phyloP scores from a whole-genome alignment of 2,888 invertebrate genomes.

The Villa cingulata region DNA sequence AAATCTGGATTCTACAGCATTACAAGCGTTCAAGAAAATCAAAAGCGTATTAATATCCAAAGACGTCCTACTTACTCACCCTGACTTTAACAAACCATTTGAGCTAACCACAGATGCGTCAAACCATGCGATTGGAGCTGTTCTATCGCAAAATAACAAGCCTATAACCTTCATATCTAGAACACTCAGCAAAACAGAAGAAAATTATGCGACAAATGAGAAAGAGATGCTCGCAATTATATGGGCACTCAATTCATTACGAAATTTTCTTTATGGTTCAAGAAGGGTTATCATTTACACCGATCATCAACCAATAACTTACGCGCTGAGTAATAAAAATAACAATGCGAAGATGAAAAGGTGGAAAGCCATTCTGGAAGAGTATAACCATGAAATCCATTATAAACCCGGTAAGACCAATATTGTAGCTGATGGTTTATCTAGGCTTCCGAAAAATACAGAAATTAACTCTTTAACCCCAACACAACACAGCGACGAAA shows the following conservation, averaged over 20 bases:
- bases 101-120: constrained; percentile 9
- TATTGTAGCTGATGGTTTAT: no score
- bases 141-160: neutral
- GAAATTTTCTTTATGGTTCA: constrained; percentile 10
- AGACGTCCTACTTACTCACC: neutral
- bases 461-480: constrained; percentile 6
- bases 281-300: constrained; percentile 10
- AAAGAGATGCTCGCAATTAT: constrained; percentile 12
- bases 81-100: neutral
- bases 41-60: neutral
- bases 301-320: constrained; percentile 12
- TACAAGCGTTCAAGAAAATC: neutral
- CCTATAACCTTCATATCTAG: constrained; percentile 9
- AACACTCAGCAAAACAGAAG: constrained; percentile 12
- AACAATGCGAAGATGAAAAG: constrained; percentile 9
- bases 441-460: constrained; percentile 1
- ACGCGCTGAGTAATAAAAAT: constrained; percentile 10
- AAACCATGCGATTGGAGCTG: constrained; percentile 5
- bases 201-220: constrained; percentile 10
- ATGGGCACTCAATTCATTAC: constrained; percentile 7
- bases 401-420: no score
- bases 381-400: no score
- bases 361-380: constrained; percentile 6
- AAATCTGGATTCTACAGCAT: neutral
- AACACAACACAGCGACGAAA: constrained; percentile 6